Evolutionary conservation across 2,113 vertebrate genomes (phyloP).

Genomic region (Neogobius melanostomus): DNA sequence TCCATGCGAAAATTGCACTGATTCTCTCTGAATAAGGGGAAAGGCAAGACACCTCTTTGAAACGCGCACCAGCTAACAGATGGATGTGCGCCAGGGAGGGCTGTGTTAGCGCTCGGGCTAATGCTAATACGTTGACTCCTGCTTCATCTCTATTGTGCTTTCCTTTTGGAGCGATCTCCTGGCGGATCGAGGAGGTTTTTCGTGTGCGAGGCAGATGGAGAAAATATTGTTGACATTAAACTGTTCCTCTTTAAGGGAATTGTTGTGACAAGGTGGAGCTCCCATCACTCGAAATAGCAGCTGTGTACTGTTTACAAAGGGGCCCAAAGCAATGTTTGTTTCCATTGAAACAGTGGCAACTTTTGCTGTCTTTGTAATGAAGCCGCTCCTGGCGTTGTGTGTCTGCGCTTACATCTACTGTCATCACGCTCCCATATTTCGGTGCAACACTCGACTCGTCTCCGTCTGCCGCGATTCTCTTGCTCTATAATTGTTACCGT

Average conservation of each 20-base stretch:
- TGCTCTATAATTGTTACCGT: conserved; percentile 19
- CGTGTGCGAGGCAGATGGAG: conserved; percentile 76
- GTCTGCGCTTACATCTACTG: conserved; percentile 64
- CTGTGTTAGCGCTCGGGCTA: conserved; percentile 49
- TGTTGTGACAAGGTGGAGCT: conserved; percentile 82
- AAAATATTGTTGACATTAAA: conserved; percentile 83
- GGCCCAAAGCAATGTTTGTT: conserved; percentile 77
- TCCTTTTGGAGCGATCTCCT: conserved; percentile 63
- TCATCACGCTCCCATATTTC: conserved; percentile 56
- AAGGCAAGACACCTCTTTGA: conserved; percentile 57
- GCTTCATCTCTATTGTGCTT: conserved; percentile 50
- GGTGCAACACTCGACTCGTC: conserved; percentile 38
- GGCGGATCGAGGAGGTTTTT: conserved; percentile 69
- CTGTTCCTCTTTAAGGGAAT: conserved; percentile 80
- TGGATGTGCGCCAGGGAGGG: conserved; percentile 61
- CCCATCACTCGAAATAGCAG: conserved; percentile 79
- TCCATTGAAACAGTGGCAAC: conserved; percentile 72
- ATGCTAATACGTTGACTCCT: conserved; percentile 52
- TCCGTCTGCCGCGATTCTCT: conserved; percentile 14
- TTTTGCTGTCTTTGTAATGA: conserved; percentile 69
- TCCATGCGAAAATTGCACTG: conserved; percentile 55
- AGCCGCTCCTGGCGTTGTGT: conserved; percentile 67
- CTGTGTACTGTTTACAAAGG: conserved; percentile 78
- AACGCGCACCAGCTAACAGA: conserved; percentile 62
- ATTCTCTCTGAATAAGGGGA: conserved; percentile 50